These are phyloP conservation scores for Liparis tanakae DNA, from an alignment of 2,797 vertebrate species.

Conservation along the genomic window DNA sequence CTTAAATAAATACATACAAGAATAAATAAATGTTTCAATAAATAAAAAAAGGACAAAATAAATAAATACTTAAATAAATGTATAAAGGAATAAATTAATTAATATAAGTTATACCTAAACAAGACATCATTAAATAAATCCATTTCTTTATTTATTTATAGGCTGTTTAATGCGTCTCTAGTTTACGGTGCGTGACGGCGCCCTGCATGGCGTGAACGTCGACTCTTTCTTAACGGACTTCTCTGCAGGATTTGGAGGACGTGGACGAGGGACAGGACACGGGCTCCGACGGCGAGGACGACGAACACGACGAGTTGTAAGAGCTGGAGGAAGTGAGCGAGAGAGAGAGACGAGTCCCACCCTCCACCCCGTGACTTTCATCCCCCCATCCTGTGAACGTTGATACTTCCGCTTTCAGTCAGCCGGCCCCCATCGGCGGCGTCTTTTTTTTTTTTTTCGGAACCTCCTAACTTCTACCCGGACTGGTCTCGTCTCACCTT, in stretches of 20 bases:
- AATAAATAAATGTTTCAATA: too few species aligned
- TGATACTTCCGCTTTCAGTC: conserved; percentile 69
- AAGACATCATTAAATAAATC: too few species aligned
- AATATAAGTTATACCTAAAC: too few species aligned
- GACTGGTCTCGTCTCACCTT: conserved; percentile 60
- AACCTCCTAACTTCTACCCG: conserved; percentile 54
- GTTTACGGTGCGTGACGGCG: not conserved
- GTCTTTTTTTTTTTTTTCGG: conserved; percentile 21
- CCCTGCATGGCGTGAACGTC: not conserved
- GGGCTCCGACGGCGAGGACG: conserved; percentile 90
- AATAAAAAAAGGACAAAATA: too few species aligned
- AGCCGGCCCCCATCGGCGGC: not conserved
- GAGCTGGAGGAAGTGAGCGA: conserved; percentile 46
- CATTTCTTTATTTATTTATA: too few species aligned
- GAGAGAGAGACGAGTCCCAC: conserved; percentile 64
- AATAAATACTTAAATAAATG: too few species aligned
- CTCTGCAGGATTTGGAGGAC: conserved; percentile 87
- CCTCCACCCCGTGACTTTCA: conserved; percentile 69
- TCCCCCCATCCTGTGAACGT: conserved; percentile 73
- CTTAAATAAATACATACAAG: too few species aligned
- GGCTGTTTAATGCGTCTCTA: too few species aligned
- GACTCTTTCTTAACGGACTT: not conserved
- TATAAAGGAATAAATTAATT: too few species aligned
- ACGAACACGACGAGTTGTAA: conserved; percentile 94
- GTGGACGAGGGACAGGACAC: conserved; percentile 78